Base-by-base conservation (phyloP, 2,888 invertebrate species). In the Hirtodrosophila cameraria region DNA sequence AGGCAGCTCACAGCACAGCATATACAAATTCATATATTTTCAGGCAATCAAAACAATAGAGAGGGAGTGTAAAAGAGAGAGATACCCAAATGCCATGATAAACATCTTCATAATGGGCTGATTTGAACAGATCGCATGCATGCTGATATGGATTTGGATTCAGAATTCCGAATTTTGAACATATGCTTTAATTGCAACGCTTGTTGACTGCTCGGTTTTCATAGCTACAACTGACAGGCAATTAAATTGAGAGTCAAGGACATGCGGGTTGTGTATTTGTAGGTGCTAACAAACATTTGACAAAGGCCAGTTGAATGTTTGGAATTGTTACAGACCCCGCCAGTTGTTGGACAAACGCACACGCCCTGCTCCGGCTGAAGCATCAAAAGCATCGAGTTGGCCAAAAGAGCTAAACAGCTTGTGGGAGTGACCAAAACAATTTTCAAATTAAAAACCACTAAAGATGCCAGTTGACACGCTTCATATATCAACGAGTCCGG, bases 31-130 rank as follows among this genome's bases (percentile, higher is more conserved):
- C 71, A 71, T 45, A 75, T 62, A 73, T 63, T 54, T 65, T 38
- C 58, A 43, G 45, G 54, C 80, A 74, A 77, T 73, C 71, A 61
- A 71, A 71, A 61, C 60, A 42, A 25, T 59, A 58, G 58, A 53
- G 55, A 61, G 59, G 46, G n/a, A n/a, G n/a, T n/a, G n/a, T 23
- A 27, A 63, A 48, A 54, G 36, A 30, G 7, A 54, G 41, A 64
- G 60, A 68, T 74, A 73, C 71, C 28, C 81, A 70, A 73, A 77
- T 71, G 64, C 58, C 30, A 16, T 48, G 88, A 89, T 88, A 88
- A 89, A 77, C 82, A 89, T 88, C 88, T 89, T 66, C 50, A 75
- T 88, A 88, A 89, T 88, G 84, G 82, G 71, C 73, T 67, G 69
- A 80, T 77, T 81, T 68, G 55, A 60, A 62, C 67, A 65, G 62